These are phyloP conservation scores for Aplysina aerophoba DNA, from an alignment of 37 sponge, comb jelly and placozoan genomes.

Conservation along the genomic window DNA sequence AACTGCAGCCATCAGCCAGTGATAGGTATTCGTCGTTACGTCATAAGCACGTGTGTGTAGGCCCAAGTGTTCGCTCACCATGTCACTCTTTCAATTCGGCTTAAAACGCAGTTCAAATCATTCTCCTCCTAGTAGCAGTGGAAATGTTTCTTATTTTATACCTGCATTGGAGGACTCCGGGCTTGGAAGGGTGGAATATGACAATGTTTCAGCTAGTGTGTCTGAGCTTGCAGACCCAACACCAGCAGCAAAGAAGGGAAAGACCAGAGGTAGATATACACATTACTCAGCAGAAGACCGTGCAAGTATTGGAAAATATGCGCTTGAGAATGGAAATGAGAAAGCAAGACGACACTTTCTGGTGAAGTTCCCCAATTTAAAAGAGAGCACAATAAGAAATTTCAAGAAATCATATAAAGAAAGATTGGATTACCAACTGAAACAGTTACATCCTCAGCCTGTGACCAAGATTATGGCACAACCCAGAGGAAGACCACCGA, in stretches of 20 bases:
- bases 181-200: slow-evolving; percentile 24
- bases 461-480: slow-evolving; percentile 19
- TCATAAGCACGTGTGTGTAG: too few relatives aligned
- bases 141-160: not conserved
- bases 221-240: slow-evolving; percentile 23
- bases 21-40: not conserved
- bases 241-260: slow-evolving; percentile 20
- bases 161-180: slow-evolving; percentile 31
- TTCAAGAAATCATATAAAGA: slow-evolving; percentile 51
- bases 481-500: slow-evolving; percentile 45
- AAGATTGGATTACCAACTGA: slow-evolving; percentile 15
- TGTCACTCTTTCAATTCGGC: slow-evolving; percentile 62
- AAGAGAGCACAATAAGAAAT: slow-evolving; percentile 53
- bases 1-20: not conserved
- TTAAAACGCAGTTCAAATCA: not conserved
- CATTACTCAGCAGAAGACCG: slow-evolving; percentile 31
- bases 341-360: slow-evolving; percentile 49
- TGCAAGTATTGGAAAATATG: slow-evolving; percentile 58
- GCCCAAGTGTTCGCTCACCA: not conserved
- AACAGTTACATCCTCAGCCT: slow-evolving; percentile 40
- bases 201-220: not conserved
- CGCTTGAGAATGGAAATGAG: slow-evolving; percentile 69
- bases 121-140: not conserved
- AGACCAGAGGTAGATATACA: slow-evolving; percentile 27
- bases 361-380: slow-evolving; percentile 38